Evolutionary conservation across 2,797 vertebrate genomes (phyloP).

Genomic region (Pseudocheirus occidentalis): DNA sequence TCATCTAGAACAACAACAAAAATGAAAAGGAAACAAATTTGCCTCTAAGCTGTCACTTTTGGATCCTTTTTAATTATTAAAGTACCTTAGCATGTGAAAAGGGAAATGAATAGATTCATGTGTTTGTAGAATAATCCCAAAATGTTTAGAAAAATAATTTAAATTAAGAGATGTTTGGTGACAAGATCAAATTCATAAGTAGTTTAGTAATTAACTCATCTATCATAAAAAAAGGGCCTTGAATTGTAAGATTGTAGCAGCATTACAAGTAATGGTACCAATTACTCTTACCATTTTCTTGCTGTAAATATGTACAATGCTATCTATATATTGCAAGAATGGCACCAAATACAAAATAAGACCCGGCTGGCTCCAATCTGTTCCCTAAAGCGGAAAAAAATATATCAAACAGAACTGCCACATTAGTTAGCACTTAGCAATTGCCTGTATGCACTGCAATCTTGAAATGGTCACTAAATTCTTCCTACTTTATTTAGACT

Average conservation of each 20-base stretch:
- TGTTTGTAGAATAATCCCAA: neutral
- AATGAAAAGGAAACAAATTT: neutral
- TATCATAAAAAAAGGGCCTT: neutral
- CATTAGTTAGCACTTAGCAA: neutral
- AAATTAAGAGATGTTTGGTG: neutral
- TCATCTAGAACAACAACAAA: neutral
- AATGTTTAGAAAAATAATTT: neutral
- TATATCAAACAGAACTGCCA: neutral
- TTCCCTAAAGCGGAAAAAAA: neutral
- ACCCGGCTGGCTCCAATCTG: neutral
- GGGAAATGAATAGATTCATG: neutral
- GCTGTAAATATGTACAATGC: neutral
- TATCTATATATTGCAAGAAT: neutral
- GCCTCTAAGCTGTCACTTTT: neutral
- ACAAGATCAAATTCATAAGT: neutral
- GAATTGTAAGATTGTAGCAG: neutral
- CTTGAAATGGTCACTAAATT: neutral
- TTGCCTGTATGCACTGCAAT: neutral
- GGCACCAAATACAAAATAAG: conserved; percentile 1
- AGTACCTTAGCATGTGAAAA: neutral
- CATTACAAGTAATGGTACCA: neutral
- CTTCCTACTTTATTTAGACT: neutral
- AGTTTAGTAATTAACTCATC: neutral
- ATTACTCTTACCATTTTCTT: neutral
- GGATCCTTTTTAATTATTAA: neutral